Evolutionary conservation across 2,797 vertebrate species (phyloP).

Genomic region (Urophycis tenuis): DNA sequence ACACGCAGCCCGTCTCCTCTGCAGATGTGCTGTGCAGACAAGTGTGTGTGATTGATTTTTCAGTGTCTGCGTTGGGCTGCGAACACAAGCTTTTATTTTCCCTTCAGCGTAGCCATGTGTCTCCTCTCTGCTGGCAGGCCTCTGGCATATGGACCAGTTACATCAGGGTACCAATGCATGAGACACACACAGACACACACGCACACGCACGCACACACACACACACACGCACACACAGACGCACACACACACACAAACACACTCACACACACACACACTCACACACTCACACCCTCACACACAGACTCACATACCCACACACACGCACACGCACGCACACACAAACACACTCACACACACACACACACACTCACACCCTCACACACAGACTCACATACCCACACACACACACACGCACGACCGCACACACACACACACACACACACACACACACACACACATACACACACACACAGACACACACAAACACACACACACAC

Average conservation of each 20-base stretch:
- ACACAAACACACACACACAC: not conserved
- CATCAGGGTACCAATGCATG: conserved; percentile 75
- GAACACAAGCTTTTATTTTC: conserved; percentile 68
- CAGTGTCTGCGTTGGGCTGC: conserved; percentile 53
- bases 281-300: too few relatives aligned
- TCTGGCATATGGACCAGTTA: conserved; percentile 78
- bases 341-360: not conserved
- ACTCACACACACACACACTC: too few relatives aligned
- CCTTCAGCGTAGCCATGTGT: conserved; percentile 74
- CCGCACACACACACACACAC: too few relatives aligned
- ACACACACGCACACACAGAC: conserved; percentile 5
- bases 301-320: conserved; percentile 14
- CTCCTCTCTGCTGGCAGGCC: conserved; percentile 66
- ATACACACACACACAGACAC: not conserved
- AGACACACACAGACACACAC: conserved; percentile 16
- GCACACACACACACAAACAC: too few relatives aligned
- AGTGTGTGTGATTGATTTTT: conserved; percentile 67
- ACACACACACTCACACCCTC: not conserved
- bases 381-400: too few relatives aligned
- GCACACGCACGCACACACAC: conserved; percentile 44
- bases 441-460: too few relatives aligned
- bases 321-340: not conserved
- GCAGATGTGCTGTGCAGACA: conserved; percentile 57
- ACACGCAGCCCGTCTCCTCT: conserved; percentile 55
- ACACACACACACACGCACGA: too few relatives aligned